These are phyloP conservation scores for Oedothorax gibbosus DNA, from an alignment of 1,140 invertebrate species.

Conservation along the genomic window DNA sequence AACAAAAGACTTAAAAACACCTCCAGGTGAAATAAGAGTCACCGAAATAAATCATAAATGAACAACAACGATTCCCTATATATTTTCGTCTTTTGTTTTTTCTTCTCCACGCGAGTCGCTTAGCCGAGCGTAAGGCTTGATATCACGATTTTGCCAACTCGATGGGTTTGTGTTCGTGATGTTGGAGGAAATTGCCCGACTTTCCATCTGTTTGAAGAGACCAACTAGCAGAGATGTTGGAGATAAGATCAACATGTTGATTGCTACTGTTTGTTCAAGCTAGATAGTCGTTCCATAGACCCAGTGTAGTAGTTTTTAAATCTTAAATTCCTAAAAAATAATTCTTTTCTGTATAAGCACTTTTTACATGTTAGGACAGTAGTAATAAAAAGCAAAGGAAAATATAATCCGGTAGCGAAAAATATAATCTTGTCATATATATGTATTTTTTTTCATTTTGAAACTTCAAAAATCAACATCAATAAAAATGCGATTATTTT, in stretches of 20 bases:
- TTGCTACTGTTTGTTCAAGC: not conserved
- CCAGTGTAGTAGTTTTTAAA: not conserved
- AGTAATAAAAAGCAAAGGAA: not conserved
- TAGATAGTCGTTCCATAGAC: not conserved
- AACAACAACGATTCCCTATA: constrained; percentile 30
- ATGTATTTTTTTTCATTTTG: too few species aligned
- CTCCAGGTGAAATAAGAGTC: constrained; percentile 30
- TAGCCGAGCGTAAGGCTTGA: constrained; percentile 25
- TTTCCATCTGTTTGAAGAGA: constrained; percentile 41
- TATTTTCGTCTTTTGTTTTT: not conserved
- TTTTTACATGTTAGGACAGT: not conserved
- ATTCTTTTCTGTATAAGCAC: too few species aligned
- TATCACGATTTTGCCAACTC: constrained; percentile 51
- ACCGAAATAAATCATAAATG: constrained; percentile 45
- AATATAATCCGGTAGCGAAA: not conserved
- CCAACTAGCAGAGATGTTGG: not conserved
- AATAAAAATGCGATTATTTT: too few species aligned
- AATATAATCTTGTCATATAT: too few species aligned
- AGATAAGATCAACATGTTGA: not conserved
- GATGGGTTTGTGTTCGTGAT: constrained; percentile 37
- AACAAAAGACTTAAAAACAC: constrained; percentile 13
- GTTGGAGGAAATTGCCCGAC: constrained; percentile 31
- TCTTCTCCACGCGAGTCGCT: not conserved
- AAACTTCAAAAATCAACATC: too few species aligned
- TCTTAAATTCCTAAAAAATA: not conserved